Base-by-base conservation (phyloP, 2,113 vertebrate species). In the Protomyctophum bolini region DNA sequence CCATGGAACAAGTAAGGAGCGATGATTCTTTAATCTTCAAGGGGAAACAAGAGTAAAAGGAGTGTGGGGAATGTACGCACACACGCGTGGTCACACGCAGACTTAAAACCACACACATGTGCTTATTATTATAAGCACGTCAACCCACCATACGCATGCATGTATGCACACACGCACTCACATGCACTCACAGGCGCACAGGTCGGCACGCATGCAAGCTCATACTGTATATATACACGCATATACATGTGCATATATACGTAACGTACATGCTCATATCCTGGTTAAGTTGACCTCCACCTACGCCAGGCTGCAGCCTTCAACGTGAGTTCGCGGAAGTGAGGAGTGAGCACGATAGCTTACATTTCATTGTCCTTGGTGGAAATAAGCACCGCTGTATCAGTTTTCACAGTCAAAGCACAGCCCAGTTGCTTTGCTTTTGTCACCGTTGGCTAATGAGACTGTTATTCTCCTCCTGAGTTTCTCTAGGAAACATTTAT, bases 291-390 rank as follows among this genome's bases (percentile, higher is more conserved):
- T 82, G 82, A 85, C 88, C 88, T 87, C 83, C 84, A 87, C 86
- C 83, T 80, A 76, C 58, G 52, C 81, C 68, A 74, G 52, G 76
- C 85, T 84, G 77, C 74, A 81, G 85, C 80, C 83, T 83, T 88
- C 83, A 74, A 6, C 72, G 77, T 75, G 83, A 87, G 77, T 88
- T 87, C 88, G 89, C 87, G 80, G 90, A 89, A 89, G 84, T 77
- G 86, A 84, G 65, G 81, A 88, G 81, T 79, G 75, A 87, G 79
- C 46, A 58, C 67, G 81, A 85, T 87, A 87, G 87, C 86, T 91
- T 89, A 90, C 88, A 85, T 87, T 91, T 88, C 87, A 88, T 89
- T 89, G 91, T 92, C 88, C 89, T 90, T 86, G 86, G 82, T 88
- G 87, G 87, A 89, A 88, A 83, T 87, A 88, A 86, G 82, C 86